Evolutionary conservation across 2,113 vertebrate genomes (phyloP).

Genomic region (Excalfactoria chinensis): DNA sequence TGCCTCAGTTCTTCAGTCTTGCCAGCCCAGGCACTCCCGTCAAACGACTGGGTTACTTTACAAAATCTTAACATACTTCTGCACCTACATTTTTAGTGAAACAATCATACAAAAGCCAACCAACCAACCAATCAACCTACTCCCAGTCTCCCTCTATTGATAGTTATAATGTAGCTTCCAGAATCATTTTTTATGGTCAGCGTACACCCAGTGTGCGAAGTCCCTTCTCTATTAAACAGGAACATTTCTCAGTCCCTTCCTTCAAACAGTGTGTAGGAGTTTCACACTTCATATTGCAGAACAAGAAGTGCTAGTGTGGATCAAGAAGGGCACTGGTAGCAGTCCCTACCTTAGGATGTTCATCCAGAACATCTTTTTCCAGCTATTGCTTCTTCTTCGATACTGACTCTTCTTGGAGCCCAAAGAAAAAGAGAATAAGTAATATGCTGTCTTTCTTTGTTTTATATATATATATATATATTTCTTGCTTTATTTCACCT

Average conservation of each 20-base stretch:
- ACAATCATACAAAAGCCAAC: not conserved
- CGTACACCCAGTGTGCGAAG: not conserved
- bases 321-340: not conserved
- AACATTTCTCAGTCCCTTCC: not conserved
- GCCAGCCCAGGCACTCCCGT: not conserved
- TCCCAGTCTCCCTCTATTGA: not conserved
- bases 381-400: not conserved
- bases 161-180: not conserved
- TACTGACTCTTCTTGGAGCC: not conserved
- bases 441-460: not conserved
- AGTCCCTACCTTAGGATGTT: not conserved
- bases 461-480: not conserved
- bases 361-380: not conserved
- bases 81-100: not conserved
- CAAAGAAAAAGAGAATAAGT: not conserved
- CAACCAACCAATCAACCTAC: not conserved
- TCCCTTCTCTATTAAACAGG: not conserved
- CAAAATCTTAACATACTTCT: not conserved
- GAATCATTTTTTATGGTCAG: not conserved
- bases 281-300: not conserved
- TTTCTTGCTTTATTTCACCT: not conserved
- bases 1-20: not conserved
- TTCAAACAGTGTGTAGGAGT: not conserved
- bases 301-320: not conserved
- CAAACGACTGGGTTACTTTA: not conserved